A percentile compares a stretch with the other conserved stretches of the same genome.
phyloP scores from a whole-genome alignment of 2,888 invertebrate species.

The Unio pictorum region DNA sequence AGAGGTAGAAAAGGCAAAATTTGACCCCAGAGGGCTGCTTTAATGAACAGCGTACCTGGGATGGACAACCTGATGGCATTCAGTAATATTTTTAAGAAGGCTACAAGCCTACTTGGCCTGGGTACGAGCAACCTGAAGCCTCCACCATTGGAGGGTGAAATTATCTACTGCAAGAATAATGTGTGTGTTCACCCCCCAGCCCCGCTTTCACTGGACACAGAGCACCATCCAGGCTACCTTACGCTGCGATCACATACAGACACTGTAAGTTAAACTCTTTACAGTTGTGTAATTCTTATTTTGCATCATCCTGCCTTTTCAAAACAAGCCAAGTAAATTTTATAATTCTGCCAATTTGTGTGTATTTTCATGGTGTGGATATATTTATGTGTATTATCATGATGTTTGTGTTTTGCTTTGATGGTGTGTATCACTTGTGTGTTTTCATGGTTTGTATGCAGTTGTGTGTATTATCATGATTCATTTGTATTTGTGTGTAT shows the following conservation, averaged over 20 bases:
- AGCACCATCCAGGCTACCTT: constrained; percentile 93
- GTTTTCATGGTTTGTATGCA: no score
- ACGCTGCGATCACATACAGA: constrained; percentile 80
- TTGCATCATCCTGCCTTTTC: no score
- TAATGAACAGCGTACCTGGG: no score
- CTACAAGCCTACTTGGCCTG: constrained; percentile 67
- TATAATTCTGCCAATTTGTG: background rate
- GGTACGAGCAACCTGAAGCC: constrained; percentile 57
- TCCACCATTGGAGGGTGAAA: constrained; percentile 73
- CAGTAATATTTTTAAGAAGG: constrained; percentile 68
- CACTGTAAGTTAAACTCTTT: constrained; percentile 56
- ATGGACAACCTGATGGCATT: constrained; percentile 45
- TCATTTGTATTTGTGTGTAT: no score
- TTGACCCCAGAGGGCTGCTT: no score
- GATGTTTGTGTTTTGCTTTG: no score
- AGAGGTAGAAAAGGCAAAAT: no score
- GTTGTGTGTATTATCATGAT: no score
- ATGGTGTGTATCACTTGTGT: no score
- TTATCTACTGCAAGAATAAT: constrained; percentile 86
- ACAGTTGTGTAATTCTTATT: no score
- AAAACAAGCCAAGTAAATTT: no score
- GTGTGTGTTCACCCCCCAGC: constrained; percentile 97
- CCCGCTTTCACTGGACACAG: constrained; percentile 84
- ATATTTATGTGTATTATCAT: no score
- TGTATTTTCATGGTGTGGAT: background rate